Base-by-base conservation (phyloP, 2,797 vertebrate species). In the Clarias fuscus region DNA sequence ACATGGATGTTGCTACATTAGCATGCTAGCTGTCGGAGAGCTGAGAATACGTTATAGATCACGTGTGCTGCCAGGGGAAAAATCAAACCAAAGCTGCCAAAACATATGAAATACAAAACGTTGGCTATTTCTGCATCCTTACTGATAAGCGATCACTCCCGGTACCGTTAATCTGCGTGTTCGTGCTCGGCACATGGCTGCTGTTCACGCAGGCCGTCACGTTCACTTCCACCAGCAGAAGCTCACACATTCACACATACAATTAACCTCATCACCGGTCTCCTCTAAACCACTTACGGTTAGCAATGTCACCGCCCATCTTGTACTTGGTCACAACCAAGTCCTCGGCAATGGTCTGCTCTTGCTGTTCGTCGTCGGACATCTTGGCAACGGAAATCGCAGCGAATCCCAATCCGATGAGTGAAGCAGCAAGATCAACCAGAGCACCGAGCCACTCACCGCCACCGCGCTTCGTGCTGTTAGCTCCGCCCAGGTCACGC, bases 241-340 rank as follows among this genome's bases (percentile, higher is more conserved):
- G 78, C 61, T 62, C 65, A 43, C 75, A 61, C 20, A 20, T 20
- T 22, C 33, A 22, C 70, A 24, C 68, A 5, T 11, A 10, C 68
- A 17, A 15, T 24, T n/a, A 15, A n/a, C 56, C 27, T 27, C 33
- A 61, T 65, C 56, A 27, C 65, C 59, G 53, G 62, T 59, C 70
- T 86, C 78, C 48, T n/a, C 14, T 17, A 24, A 64, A 30, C 70
- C 72, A 96, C 97, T 98, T 92, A 99, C 97, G 96, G 91, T 98
- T 99, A 79, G 97, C 97, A 79, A 98, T 98, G 92, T 98, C 97
- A 88, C 97, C 97, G 87, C 97, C 97, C 98, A 98, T 98, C 93
- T 98, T 99, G 92, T 98, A 98, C 95, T 98, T 99, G 94, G 97
- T 99, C 89, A 98, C 97, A 91, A 99, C 98, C 96, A 97, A 93